Base-by-base conservation (phyloP, 1,140 invertebrate species). In the Drosophila aff. region DNA sequence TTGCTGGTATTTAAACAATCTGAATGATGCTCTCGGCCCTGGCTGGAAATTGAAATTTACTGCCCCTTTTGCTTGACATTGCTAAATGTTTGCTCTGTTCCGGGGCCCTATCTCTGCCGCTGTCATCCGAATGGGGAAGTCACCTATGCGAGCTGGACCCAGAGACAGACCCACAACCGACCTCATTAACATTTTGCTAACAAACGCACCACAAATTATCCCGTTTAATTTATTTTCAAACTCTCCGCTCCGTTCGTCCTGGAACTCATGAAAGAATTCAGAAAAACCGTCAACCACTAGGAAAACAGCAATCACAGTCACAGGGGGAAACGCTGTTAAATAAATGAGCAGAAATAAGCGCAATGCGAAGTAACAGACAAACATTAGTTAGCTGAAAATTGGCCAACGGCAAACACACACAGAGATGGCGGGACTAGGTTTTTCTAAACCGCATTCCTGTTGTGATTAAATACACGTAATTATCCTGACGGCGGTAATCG, bases 131-230 rank as follows among this genome's bases (percentile, higher is more conserved):
- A 26, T 16, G 26, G 33, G 59, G 33, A 38, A 68, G 28, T 57
- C 67, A 68, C 67, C 52, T 72, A 53, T 69, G 38, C 13, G 28
- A 21, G 40, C 3, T 10, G n/a, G 16, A 10, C 3, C 26, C 40
- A 3, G 13, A 23, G 8, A 13, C 23, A 31, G 16, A 23, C 28
- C 33, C 33, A 18, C 43, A 59, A 73, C 53, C 71, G 18, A 74
- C 57, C 71, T 74, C 71, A 74, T 74, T 74, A 74, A 74, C 71
- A 74, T 81, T 66, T 76, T 80, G 53, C 69, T 41, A 79, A 44
- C 83, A 87, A 89, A 80, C 72, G 61, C 59, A 80, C 83, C 83
- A 65, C 84, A 86, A 86, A 83, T 89, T 83, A 83, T 80, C 69
- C 67, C 23, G 43, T 68, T 72, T 73, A 84, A 78, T 78, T 82